phyloP scores from a whole-genome alignment of 2,797 vertebrate genomes.

The Sphaeramia orbicularis region DNA sequence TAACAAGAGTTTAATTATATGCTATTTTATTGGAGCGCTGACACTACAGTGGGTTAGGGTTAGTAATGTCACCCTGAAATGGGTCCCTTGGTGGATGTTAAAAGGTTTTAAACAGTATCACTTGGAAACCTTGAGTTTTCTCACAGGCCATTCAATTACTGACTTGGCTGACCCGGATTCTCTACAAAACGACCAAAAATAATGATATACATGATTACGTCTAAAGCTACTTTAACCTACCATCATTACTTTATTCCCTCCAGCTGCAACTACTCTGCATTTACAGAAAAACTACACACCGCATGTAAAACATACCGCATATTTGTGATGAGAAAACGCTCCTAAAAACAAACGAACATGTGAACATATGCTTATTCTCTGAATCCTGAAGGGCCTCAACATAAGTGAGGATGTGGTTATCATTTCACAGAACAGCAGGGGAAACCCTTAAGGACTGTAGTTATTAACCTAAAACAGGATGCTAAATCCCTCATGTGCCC shows the following conservation, averaged over 20 bases:
- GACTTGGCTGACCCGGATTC: conserved; percentile 12
- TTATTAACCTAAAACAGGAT: conserved; percentile 68
- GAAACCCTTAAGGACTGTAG: conserved; percentile 47
- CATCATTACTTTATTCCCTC: conserved; percentile 14
- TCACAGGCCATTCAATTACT: not conserved
- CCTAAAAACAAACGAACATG: not conserved
- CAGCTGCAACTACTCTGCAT: conserved; percentile 19
- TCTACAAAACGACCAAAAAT: conserved; percentile 12
- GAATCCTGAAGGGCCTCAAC: conserved; percentile 19
- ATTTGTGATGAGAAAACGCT: conserved; percentile 9
- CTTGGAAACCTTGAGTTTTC: too few relatives aligned
- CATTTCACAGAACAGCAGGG: conserved; percentile 49
- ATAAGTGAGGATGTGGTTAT: conserved; percentile 59
- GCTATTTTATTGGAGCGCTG: not conserved
- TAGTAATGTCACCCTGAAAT: too few relatives aligned
- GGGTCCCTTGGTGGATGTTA: too few relatives aligned
- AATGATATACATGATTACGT: conserved; percentile 41
- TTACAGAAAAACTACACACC: conserved; percentile 1
- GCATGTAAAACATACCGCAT: conserved; percentile 4
- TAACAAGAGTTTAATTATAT: not conserved
- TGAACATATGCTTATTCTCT: conserved; percentile 1
- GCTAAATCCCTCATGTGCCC: conserved; percentile 59
- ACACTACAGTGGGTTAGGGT: too few relatives aligned
- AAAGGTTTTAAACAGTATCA: too few relatives aligned
- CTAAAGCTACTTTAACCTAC: conserved; percentile 16